phyloP scores from a whole-genome alignment of 2,113 vertebrate species.

The Cynopterus brachyotis region DNA sequence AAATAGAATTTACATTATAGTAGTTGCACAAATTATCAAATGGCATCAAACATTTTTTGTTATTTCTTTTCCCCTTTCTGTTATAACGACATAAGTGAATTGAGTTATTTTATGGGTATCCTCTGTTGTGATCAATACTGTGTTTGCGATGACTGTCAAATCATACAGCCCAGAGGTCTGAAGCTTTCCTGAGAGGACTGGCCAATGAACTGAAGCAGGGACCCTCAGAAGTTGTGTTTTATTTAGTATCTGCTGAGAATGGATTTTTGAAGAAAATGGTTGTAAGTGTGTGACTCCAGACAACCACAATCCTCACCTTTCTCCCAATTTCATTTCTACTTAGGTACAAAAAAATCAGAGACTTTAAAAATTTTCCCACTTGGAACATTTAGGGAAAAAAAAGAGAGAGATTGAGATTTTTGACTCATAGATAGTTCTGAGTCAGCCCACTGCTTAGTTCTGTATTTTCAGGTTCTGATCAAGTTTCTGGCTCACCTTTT shows the following conservation, averaged over 20 bases:
- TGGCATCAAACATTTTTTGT: background rate
- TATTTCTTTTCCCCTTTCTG: background rate
- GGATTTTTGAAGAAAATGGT: background rate
- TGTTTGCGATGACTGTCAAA: background rate
- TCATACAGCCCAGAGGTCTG: background rate
- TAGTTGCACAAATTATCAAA: background rate
- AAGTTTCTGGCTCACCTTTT: background rate
- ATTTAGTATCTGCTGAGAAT: background rate
- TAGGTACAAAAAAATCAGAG: background rate
- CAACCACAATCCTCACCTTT: background rate
- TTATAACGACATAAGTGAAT: background rate
- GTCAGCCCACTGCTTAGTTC: background rate
- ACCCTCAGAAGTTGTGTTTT: background rate
- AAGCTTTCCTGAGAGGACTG: background rate
- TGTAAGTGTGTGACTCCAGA: background rate
- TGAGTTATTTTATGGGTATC: background rate
- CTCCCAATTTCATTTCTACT: background rate
- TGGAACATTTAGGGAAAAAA: background rate
- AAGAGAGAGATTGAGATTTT: background rate
- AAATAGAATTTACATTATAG: background rate
- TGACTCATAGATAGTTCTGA: background rate
- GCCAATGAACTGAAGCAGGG: background rate
- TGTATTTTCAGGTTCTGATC: background rate
- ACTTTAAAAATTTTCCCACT: background rate
- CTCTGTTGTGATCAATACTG: background rate